Base-by-base conservation (phyloP, 1,140 invertebrate genomes). In the Euwallacea fornicatus region DNA sequence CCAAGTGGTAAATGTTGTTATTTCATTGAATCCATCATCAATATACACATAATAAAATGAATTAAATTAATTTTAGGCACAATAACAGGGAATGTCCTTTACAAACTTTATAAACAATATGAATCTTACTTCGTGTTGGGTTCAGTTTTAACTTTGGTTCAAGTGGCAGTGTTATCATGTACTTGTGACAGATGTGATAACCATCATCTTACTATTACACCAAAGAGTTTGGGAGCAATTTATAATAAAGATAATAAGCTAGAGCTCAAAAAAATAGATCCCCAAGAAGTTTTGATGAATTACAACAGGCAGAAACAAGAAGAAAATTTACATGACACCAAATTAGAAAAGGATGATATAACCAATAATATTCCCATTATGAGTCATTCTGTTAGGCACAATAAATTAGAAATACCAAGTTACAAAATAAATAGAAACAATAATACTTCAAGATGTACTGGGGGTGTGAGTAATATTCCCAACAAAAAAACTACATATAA, bases 141-240 rank as follows among this genome's bases (percentile, higher is more conserved):
- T 9, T 68, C 75, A 43, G 71, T 76, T 10, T 16, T 76, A 56
- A 66, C 73, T 54, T 42, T 76, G 11, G 63, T 66, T 50, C 50
- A 76, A 41, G 62, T 72, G 44, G 73, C 70, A 41, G 73, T 76
- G 15, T 55, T 76, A 7, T 71, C 70, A 47, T 71, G 70, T 53
- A 66, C 16, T 2, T 71, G 59, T 53, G 53, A 60, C n/a, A 53
- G 65, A 46, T 66, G 62, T 33, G 61, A 74, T 33, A 69, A 73
- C 44, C 69, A 76, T 58, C 71, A 72, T 62, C 16, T 76, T 42
- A 71, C 71, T 6, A 71, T 76, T 58, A 74, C 73, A 9, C 53
- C 63, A 9, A 74, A 74, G 11, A 76, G 73, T 58, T 44, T 76
- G 7, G 42, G 72, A 16, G 56, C 68, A 7, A 74, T 76, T 15